Conservation (phyloP, 2,797 vertebrate species). For the Loris lydekkerianus region DNA sequence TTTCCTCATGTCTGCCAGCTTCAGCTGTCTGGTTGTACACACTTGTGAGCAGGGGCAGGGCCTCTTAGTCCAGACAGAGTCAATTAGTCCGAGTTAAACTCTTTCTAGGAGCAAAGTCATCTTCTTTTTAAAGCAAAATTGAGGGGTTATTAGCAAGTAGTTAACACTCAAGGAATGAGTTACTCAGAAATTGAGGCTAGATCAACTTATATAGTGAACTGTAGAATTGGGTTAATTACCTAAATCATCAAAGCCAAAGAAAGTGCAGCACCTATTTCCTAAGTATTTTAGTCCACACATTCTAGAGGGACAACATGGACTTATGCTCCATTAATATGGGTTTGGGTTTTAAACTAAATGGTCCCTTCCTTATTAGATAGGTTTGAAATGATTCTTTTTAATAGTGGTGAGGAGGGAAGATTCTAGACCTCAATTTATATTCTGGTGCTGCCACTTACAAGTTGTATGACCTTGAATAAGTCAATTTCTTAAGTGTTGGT, state of each 20-base stretch:
- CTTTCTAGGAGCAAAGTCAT: neutral
- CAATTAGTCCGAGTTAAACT: neutral
- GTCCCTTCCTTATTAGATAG: neutral
- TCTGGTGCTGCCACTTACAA: conserved; percentile 4
- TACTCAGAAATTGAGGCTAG: conserved; percentile 14
- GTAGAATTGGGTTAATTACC: conserved; percentile 1
- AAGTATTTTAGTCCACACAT: neutral
- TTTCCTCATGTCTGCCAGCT: conserved; percentile 46
- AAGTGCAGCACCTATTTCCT: neutral
- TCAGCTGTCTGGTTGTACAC: neutral
- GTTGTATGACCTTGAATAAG: neutral
- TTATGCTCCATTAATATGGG: conserved; percentile 6
- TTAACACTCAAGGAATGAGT: neutral
- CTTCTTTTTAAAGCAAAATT: conserved; percentile 61
- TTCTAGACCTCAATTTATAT: conserved; percentile 26
- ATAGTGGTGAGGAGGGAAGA: conserved; percentile 9
- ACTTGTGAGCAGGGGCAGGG: neutral
- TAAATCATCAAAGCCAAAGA: neutral
- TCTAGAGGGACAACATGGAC: neutral
- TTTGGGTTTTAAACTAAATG: conserved; percentile 53
- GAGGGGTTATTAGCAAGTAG: conserved; percentile 4
- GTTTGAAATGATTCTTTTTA: neutral
- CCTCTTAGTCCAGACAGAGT: conserved; percentile 14
- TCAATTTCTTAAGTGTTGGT: conserved; percentile 59
- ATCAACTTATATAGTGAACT: conserved; percentile 35